phyloP scores from a whole-genome alignment of 2,797 vertebrate species.

The Chromobotia macracanthus region DNA sequence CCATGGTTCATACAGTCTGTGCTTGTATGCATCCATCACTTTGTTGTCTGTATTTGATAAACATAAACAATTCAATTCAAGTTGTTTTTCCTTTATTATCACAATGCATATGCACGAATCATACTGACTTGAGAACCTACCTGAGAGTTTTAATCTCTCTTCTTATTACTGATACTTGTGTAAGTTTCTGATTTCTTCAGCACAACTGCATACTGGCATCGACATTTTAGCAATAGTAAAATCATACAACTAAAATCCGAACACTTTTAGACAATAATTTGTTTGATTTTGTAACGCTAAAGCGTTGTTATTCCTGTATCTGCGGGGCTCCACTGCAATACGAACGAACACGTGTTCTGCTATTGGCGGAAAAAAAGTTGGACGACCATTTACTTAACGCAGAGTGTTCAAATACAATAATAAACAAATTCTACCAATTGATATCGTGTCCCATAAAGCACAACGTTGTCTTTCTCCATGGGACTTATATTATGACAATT shows the following conservation, averaged over 20 bases:
- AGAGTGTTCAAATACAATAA: not conserved
- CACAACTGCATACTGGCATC: not conserved
- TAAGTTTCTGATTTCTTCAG: not conserved
- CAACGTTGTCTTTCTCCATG: not conserved
- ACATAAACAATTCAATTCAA: not conserved
- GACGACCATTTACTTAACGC: no score
- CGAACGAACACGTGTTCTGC: no score
- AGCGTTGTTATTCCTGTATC: no score
- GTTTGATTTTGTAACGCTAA: not conserved
- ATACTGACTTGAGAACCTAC: conserved; percentile 59
- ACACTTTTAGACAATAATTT: not conserved
- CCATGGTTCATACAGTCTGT: conserved; percentile 39
- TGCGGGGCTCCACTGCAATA: no score
- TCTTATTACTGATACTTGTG: conserved; percentile 61
- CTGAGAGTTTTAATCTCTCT: conserved; percentile 81
- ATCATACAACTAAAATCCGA: not conserved
- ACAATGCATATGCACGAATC: not conserved
- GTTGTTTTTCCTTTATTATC: not conserved
- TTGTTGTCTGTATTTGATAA: conserved; percentile 67
- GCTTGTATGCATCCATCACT: conserved; percentile 70
- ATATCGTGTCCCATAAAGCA: not conserved
- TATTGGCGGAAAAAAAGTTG: no score
- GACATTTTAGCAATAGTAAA: conserved; percentile 1
- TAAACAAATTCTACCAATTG: not conserved
- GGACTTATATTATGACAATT: no score